phyloP scores from a whole-genome alignment of 2,888 invertebrate species.

The Drosophila prostipennis region DNA sequence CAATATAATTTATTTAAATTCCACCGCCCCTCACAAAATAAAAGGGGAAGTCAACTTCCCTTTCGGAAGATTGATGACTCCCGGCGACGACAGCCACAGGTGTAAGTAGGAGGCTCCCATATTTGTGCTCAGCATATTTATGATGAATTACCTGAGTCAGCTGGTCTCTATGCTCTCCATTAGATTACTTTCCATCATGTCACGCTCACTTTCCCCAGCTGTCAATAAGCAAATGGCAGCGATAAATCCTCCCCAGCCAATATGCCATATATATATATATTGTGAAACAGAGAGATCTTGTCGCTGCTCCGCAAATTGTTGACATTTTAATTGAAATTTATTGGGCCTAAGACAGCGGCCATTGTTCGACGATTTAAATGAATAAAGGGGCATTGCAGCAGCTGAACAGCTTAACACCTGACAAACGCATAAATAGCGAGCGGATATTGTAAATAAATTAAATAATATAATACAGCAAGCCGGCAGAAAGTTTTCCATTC shows the following conservation, averaged over 20 bases:
- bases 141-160: slow-evolving; percentile 65
- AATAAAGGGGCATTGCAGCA: slow-evolving; percentile 1
- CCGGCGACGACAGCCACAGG: slow-evolving; percentile 60
- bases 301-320: slow-evolving; percentile 26
- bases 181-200: slow-evolving; percentile 62
- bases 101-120: slow-evolving; percentile 40
- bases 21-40: neutral
- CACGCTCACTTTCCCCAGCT: slow-evolving; percentile 54
- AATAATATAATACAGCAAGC: slow-evolving; percentile 25
- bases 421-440: neutral
- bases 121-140: slow-evolving; percentile 37
- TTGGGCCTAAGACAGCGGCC: slow-evolving; percentile 16
- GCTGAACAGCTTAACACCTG: slow-evolving; percentile 6
- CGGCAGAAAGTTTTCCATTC: slow-evolving; percentile 14
- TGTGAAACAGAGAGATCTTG: slow-evolving; percentile 23
- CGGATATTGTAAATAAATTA: slow-evolving; percentile 42
- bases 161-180: slow-evolving; percentile 40
- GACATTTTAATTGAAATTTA: slow-evolving; percentile 67
- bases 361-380: slow-evolving; percentile 18
- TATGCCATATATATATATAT: neutral
- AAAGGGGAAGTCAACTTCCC: slow-evolving; percentile 28
- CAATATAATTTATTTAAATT: slow-evolving; percentile 40
- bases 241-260: slow-evolving; percentile 55
- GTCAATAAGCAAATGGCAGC: slow-evolving; percentile 69
- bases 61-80: slow-evolving; percentile 39